Evolutionary conservation across 2,797 vertebrate species (phyloP).

Genomic region (Neoniphon sammara): DNA sequence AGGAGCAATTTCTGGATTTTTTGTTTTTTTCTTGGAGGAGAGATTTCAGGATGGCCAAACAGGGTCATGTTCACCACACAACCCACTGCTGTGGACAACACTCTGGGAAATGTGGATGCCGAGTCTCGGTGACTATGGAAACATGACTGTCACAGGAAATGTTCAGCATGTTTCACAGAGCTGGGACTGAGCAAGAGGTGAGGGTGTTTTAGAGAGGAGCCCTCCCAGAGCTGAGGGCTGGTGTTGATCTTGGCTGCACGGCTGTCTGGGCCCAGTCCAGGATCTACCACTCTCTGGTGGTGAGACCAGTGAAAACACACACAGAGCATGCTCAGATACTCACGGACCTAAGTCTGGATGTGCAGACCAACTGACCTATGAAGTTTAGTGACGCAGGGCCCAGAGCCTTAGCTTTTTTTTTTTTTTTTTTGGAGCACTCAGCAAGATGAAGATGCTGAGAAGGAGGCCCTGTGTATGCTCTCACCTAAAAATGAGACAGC

Average conservation of each 20-base stretch:
- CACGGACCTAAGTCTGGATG: constrained; percentile 52
- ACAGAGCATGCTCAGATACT: constrained; percentile 65
- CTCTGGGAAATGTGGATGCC: constrained; percentile 38
- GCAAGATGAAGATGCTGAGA: too few species aligned
- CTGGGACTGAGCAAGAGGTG: constrained; percentile 67
- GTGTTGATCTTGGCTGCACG: constrained; percentile 79
- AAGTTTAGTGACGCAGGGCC: constrained; percentile 28
- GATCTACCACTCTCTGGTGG: constrained; percentile 69
- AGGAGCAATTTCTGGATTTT: constrained; percentile 9
- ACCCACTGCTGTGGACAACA: constrained; percentile 14
- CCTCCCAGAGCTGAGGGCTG: constrained; percentile 60
- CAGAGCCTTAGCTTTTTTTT: too few species aligned
- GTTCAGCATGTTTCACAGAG: constrained; percentile 79
- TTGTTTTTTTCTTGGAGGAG: constrained; percentile 17
- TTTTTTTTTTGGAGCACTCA: too few species aligned
- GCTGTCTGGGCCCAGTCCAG: constrained; percentile 59
- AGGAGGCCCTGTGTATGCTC: too few species aligned
- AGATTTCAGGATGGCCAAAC: constrained; percentile 63
- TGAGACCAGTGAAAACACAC: constrained; percentile 65
- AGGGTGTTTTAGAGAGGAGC: constrained; percentile 63
- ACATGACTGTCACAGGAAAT: constrained; percentile 81
- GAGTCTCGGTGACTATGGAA: constrained; percentile 65
- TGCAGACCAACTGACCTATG: constrained; percentile 29
- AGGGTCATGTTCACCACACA: constrained; percentile 60
- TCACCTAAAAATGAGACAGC: too few species aligned